A percentile compares a stretch with the other conserved stretches of the same genome.
phyloP scores from a whole-genome alignment of 2,113 vertebrate genomes.

The Apteryx owenii region DNA sequence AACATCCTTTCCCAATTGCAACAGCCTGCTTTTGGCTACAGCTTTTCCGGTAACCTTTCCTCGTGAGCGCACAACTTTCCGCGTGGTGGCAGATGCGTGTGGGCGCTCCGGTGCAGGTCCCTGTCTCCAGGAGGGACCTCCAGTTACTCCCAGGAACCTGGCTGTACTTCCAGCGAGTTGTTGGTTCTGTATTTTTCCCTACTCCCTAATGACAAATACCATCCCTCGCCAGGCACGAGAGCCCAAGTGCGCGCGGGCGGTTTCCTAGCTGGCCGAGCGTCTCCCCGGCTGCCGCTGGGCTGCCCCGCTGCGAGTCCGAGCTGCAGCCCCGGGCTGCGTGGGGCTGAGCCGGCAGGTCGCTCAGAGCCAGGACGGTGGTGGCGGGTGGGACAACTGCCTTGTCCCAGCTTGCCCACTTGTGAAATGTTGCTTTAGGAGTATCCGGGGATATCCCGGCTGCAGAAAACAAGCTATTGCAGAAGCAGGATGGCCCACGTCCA shows the following conservation, averaged over 20 bases:
- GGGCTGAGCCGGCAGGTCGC: fast-evolving
- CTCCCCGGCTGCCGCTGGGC: too few relatives aligned
- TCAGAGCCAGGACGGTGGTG: not conserved
- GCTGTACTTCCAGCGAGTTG: not conserved
- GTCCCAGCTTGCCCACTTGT: fast-evolving
- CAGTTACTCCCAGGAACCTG: not conserved
- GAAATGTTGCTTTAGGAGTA: not conserved
- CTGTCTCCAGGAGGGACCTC: not conserved
- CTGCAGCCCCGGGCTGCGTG: too few relatives aligned
- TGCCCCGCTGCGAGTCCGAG: too few relatives aligned
- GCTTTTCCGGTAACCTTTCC: constrained; percentile 38
- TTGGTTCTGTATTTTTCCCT: not conserved
- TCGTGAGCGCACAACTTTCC: not conserved
- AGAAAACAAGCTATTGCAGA: not conserved
- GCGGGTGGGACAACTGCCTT: not conserved
- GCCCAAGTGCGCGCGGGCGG: not conserved
- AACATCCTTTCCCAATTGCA: constrained; percentile 35
- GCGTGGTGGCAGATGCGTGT: not conserved
- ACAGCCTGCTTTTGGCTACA: constrained; percentile 43
- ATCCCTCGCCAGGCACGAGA: not conserved
- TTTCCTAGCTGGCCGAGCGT: not conserved
- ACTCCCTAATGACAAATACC: fast-evolving
- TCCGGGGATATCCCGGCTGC: not conserved
- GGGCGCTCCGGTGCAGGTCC: not conserved
- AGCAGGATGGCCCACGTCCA: not conserved